Percentiles rank a stretch among this genome's conserved stretches.
Evolutionary conservation across 2,797 vertebrate species (phyloP).

Genomic region (Threskiornis aethiopicus): DNA sequence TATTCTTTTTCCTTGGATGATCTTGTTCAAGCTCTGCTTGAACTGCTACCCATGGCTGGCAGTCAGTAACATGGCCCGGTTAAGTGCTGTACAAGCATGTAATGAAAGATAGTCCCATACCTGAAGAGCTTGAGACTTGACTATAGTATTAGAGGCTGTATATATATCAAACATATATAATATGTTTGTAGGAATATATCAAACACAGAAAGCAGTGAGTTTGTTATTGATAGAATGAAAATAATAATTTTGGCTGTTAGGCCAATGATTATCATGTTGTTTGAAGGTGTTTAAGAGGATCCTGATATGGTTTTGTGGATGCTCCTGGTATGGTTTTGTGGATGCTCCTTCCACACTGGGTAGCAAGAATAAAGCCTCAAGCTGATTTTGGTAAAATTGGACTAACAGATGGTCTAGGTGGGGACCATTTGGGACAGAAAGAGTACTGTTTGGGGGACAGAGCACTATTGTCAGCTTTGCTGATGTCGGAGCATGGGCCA

Average conservation of each 20-base stretch:
- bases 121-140: neutral
- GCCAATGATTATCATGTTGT: neutral
- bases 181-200: neutral
- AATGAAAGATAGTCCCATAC: neutral
- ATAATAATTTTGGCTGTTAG: neutral
- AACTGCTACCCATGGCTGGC: neutral
- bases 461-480: neutral
- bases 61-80: neutral
- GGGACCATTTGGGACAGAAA: neutral
- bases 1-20: constrained; percentile 17
- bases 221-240: neutral
- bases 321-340: neutral
- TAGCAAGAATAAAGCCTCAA: neutral
- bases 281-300: neutral
- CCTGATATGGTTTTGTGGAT: neutral
- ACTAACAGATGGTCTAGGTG: neutral
- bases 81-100: neutral
- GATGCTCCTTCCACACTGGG: neutral
- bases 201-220: neutral
- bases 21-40: constrained; percentile 18
- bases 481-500: neutral
- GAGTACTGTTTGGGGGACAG: neutral
- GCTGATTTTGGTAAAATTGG: neutral
- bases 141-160: neutral
- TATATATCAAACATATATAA: too few species aligned